These are phyloP conservation scores for Paracanthobrama guichenoti DNA, from an alignment of 2,113 vertebrate species.

Conservation along the genomic window DNA sequence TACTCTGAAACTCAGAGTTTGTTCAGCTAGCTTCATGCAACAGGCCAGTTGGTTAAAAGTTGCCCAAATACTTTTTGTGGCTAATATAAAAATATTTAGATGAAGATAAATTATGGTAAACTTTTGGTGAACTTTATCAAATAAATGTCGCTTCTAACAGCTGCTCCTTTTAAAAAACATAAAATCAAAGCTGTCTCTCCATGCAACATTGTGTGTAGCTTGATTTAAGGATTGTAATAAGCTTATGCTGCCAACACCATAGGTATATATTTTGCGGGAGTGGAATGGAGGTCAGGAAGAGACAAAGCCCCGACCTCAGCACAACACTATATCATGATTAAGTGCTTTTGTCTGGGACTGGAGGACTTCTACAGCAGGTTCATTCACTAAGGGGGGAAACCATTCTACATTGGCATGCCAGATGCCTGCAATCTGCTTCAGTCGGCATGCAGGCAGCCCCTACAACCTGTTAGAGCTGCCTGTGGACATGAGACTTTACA, in stretches of 20 bases:
- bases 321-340: slow-evolving; percentile 40
- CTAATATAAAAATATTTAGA: background rate
- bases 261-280: slow-evolving; percentile 35
- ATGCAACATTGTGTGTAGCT: slow-evolving; percentile 31
- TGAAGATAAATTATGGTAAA: background rate
- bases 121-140: slow-evolving; percentile 19
- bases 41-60: no score
- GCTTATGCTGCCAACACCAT: slow-evolving; percentile 20
- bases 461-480: slow-evolving; percentile 48
- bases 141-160: slow-evolving; percentile 26
- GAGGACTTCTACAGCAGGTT: slow-evolving; percentile 35
- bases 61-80: background rate
- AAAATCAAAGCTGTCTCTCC: slow-evolving; percentile 11
- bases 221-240: slow-evolving; percentile 54
- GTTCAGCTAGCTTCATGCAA: no score
- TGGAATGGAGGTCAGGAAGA: slow-evolving; percentile 41
- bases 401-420: slow-evolving; percentile 36
- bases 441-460: slow-evolving; percentile 6
- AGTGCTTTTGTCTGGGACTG: slow-evolving; percentile 57
- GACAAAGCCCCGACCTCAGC: slow-evolving; percentile 34
- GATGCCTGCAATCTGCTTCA: slow-evolving; percentile 56
- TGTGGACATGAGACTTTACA: slow-evolving; percentile 13
- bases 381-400: slow-evolving; percentile 2
- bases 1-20: no score
- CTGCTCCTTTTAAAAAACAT: slow-evolving; percentile 25